Percentiles rank a stretch among this genome's conserved stretches.
These are phyloP conservation scores for Cecropterus lyciades DNA, from an alignment of 1,140 invertebrate species.

Conservation along the genomic window DNA sequence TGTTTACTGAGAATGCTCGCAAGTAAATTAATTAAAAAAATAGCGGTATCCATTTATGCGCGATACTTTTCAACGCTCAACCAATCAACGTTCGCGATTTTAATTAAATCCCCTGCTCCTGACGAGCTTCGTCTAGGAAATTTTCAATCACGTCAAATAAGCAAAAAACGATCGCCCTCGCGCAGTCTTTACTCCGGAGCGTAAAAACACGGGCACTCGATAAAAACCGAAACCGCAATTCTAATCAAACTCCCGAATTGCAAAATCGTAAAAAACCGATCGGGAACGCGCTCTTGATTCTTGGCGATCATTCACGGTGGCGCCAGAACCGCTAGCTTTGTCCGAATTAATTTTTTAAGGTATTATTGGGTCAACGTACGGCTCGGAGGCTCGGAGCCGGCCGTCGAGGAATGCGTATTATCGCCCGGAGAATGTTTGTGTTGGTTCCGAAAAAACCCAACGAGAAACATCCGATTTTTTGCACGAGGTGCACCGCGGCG, in stretches of 20 bases:
- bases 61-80: too few relatives aligned
- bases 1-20: too few relatives aligned
- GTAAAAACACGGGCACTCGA: slow-evolving; percentile 17
- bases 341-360: slow-evolving; percentile 41
- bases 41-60: too few relatives aligned
- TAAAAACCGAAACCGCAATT: slow-evolving; percentile 54
- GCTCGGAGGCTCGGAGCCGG: slow-evolving; percentile 30
- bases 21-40: too few relatives aligned
- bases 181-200: background rate
- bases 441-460: slow-evolving; percentile 3
- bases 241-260: slow-evolving; percentile 49
- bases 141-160: slow-evolving; percentile 3
- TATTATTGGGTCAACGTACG: slow-evolving; percentile 52
- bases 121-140: background rate
- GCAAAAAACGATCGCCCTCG: slow-evolving; percentile 4
- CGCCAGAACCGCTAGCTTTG: slow-evolving; percentile 57
- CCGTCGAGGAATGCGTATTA: slow-evolving; percentile 24
- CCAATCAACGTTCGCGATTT: background rate
- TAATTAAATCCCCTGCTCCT: background rate
- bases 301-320: slow-evolving; percentile 47
- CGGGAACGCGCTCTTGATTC: slow-evolving; percentile 31
- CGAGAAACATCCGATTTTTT: slow-evolving; percentile 23
- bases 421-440: slow-evolving; percentile 14
- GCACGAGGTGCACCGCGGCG: slow-evolving; percentile 13
- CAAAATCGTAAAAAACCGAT: slow-evolving; percentile 48